A percentile compares a stretch with the other conserved stretches of the same genome.
Conservation (phyloP, 2,113 vertebrate genomes). For the Electrona antarctica region DNA sequence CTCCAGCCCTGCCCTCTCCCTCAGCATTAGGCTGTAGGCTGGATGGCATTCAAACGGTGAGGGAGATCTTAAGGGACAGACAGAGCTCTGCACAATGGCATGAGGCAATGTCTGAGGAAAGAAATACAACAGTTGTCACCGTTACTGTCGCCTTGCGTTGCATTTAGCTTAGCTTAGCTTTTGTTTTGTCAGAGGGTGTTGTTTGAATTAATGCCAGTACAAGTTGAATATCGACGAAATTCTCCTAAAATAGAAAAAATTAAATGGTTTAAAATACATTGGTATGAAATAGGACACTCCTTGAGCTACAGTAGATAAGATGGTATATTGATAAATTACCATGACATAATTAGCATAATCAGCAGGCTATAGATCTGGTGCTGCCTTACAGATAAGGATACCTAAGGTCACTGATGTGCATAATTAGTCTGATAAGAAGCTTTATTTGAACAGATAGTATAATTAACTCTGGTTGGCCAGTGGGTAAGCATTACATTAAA, state of each 20-base stretch:
- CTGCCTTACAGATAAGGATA: slow-evolving; percentile 59
- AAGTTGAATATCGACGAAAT: slow-evolving; percentile 16
- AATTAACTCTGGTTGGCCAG: slow-evolving; percentile 37
- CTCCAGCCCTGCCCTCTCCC: background rate
- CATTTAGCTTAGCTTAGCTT: too few species aligned
- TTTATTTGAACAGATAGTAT: slow-evolving; percentile 44
- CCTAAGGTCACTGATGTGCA: slow-evolving; percentile 50
- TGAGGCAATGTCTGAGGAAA: too few species aligned
- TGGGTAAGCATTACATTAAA: slow-evolving; percentile 45
- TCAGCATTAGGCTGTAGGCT: background rate
- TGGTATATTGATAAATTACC: slow-evolving; percentile 55
- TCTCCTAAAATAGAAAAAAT: background rate
- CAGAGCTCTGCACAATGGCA: too few species aligned
- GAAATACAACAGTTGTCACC: background rate
- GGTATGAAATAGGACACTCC: slow-evolving; percentile 27
- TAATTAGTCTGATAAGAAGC: slow-evolving; percentile 71
- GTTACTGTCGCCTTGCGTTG: slow-evolving; percentile 33
- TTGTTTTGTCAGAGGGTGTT: background rate
- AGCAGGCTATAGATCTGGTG: slow-evolving; percentile 45
- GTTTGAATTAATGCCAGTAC: slow-evolving; percentile 5
- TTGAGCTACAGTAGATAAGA: slow-evolving; percentile 18
- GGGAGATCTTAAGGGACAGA: background rate
- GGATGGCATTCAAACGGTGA: background rate
- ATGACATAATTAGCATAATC: slow-evolving; percentile 64
- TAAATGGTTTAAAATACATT: slow-evolving; percentile 13